Evolutionary conservation across 2,797 vertebrate species (phyloP).

Genomic region (Scyliorhinus canicula): DNA sequence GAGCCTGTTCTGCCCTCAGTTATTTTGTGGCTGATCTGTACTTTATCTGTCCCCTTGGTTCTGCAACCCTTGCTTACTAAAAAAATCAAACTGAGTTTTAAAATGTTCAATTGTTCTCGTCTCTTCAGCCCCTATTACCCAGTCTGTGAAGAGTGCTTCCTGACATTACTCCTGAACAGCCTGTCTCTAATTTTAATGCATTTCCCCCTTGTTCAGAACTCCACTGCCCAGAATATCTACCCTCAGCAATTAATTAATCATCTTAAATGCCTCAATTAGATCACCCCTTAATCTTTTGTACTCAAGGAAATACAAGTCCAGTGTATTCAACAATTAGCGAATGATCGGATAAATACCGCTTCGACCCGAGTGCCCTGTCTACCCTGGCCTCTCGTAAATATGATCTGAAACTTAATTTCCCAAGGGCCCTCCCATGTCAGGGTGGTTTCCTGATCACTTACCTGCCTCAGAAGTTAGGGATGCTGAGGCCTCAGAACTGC

Average conservation of each 20-base stretch:
- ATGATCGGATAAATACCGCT: slow-evolving; percentile 38
- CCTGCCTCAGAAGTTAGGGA: not conserved
- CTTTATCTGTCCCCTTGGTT: not conserved
- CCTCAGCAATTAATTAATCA: not conserved
- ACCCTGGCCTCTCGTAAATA: too few relatives aligned
- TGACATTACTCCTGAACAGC: not conserved
- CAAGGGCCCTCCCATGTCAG: too few relatives aligned
- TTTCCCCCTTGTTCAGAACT: not conserved
- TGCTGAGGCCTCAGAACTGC: not conserved
- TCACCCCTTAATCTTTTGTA: not conserved
- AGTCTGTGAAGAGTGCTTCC: not conserved
- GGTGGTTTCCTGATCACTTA: not conserved
- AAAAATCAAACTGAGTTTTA: not conserved
- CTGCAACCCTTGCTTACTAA: not conserved
- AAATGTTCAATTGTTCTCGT: not conserved
- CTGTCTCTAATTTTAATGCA: not conserved
- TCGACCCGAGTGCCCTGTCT: too few relatives aligned
- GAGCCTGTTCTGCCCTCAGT: not conserved
- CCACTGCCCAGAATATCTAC: not conserved
- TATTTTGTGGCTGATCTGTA: not conserved
- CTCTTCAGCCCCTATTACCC: not conserved
- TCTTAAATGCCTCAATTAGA: not conserved
- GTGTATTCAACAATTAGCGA: not conserved
- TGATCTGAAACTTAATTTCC: too few relatives aligned
- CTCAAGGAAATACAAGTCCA: not conserved